Evolutionary conservation across 2,113 vertebrate species (phyloP).

Genomic region (Mola mola): DNA sequence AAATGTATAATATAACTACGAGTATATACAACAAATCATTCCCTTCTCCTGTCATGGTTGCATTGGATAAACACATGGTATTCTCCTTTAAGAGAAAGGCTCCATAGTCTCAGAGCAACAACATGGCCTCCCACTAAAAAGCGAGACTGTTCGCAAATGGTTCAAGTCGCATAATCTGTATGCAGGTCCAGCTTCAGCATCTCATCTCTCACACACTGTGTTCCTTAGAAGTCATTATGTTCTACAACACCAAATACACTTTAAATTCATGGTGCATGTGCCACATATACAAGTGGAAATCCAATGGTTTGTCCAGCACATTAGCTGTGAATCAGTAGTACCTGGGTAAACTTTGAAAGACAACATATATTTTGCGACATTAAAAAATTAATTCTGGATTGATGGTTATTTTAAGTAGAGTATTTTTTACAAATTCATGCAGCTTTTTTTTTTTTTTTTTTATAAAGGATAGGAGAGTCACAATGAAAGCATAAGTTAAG

Average conservation of each 20-base stretch:
- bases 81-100: conserved; percentile 33
- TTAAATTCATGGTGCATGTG: conserved; percentile 23
- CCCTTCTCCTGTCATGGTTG: conserved; percentile 7
- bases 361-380: neutral
- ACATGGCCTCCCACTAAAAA: conserved; percentile 59
- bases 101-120: conserved; percentile 56
- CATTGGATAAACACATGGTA: conserved; percentile 6
- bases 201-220: conserved; percentile 40
- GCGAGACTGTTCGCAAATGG: conserved; percentile 50
- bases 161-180: conserved; percentile 62
- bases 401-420: too few relatives aligned
- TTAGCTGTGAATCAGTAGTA: neutral
- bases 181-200: conserved; percentile 38
- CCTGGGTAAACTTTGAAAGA: neutral
- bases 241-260: conserved; percentile 27
- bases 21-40: neutral
- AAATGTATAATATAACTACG: neutral
- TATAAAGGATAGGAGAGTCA: too few relatives aligned
- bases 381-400: too few relatives aligned
- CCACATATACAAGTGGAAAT: neutral
- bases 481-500: too few relatives aligned
- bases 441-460: too few relatives aligned
- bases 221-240: conserved; percentile 52
- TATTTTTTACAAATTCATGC: too few relatives aligned
- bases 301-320: neutral